These are phyloP conservation scores for Plebejus melissa DNA, from an alignment of 2,888 invertebrate genomes.

Conservation along the genomic window DNA sequence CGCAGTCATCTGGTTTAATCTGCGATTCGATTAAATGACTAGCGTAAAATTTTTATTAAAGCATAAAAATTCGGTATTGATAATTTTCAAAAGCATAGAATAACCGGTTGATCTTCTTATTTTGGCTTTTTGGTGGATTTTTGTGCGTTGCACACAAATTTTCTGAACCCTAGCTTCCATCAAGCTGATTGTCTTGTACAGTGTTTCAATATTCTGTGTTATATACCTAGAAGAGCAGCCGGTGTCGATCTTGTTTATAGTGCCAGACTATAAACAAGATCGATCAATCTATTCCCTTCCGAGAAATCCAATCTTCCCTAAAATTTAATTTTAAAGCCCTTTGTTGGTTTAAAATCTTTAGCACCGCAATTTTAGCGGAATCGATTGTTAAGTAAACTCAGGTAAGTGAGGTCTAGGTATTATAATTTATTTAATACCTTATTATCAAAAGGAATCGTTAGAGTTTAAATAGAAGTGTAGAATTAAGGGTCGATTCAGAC, in stretches of 20 bases:
- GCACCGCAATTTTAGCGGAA: neutral
- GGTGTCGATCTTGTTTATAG: too few relatives aligned
- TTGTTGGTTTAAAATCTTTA: constrained; percentile 1
- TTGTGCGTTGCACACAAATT: neutral
- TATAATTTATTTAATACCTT: too few relatives aligned
- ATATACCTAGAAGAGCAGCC: neutral
- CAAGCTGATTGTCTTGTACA: neutral
- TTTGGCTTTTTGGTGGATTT: neutral
- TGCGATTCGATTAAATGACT: too few relatives aligned
- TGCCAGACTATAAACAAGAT: neutral
- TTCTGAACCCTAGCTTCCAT: neutral
- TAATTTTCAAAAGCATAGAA: neutral
- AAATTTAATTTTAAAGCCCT: neutral
- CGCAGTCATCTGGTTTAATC: too few relatives aligned
- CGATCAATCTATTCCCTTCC: neutral
- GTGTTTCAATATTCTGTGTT: neutral
- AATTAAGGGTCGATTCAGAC: too few relatives aligned
- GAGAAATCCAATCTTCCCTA: neutral
- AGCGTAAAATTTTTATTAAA: neutral
- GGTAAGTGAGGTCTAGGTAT: neutral
- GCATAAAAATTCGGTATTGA: neutral
- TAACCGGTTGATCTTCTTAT: neutral
- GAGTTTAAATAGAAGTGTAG: neutral
- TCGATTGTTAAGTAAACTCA: neutral
- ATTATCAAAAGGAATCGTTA: neutral